A percentile compares a stretch with the other conserved stretches of the same genome.
Conservation (phyloP, 1,140 invertebrate species). For the Contarinia nasturtii region DNA sequence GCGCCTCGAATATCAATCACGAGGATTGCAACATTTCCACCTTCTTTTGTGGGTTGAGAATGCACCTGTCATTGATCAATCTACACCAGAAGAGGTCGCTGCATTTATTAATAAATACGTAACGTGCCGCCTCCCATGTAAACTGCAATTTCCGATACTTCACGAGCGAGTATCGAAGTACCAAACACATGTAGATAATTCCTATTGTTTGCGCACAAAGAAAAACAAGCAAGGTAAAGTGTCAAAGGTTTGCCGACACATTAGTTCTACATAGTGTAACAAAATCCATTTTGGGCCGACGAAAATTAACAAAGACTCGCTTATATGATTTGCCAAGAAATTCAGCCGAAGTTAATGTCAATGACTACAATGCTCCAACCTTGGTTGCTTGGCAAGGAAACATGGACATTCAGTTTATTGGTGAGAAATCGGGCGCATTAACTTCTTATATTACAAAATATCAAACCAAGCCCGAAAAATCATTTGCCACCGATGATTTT, state of each 20-base stretch:
- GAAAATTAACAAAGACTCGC: background rate
- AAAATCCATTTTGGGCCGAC: background rate
- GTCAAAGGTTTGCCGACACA: no score
- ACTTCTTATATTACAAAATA: constrained; percentile 10
- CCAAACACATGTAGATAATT: constrained; percentile 8
- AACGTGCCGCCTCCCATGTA: constrained; percentile 12
- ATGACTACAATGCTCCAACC: constrained; percentile 20
- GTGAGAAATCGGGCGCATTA: constrained; percentile 15
- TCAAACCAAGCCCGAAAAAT: background rate
- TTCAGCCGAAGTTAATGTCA: constrained; percentile 6
- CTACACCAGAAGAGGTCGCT: constrained; percentile 11
- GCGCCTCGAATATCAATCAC: constrained; percentile 13
- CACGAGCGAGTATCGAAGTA: constrained; percentile 9
- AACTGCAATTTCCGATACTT: constrained; percentile 9
- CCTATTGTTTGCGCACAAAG: background rate
- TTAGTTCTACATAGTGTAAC: background rate
- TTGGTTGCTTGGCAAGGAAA: constrained; percentile 16
- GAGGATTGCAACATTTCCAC: constrained; percentile 18
- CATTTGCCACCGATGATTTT: background rate
- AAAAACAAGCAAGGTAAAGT: background rate
- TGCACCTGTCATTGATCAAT: constrained; percentile 10
- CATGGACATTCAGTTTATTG: constrained; percentile 19
- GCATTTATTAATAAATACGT: constrained; percentile 19
- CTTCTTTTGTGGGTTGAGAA: constrained; percentile 16
- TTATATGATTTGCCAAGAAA: background rate